Base-by-base conservation (phyloP, 1,140 invertebrate species). In the Anadara kagoshimensis region DNA sequence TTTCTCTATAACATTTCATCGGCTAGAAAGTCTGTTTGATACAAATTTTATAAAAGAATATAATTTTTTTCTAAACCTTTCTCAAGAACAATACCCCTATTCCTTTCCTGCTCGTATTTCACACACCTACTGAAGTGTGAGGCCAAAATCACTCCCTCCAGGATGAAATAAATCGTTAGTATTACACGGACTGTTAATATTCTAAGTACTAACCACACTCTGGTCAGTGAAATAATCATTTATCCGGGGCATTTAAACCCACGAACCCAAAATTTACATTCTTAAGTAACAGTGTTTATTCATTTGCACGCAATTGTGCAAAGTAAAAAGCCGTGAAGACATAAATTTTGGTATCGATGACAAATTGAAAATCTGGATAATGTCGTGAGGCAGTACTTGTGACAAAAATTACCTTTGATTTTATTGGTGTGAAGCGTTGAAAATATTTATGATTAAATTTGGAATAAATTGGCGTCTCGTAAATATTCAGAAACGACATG, bases 311-410 rank as follows among this genome's bases (percentile, higher is more conserved):
- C 29, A 36, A 36, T 7, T 61, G 51, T 59, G 54, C 43, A 45
- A 47, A 36, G 29, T 63, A 75, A 75, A 56, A 64, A 59, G 68
- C 61, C 73, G 73, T 75, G 51, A 70, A 75, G 63, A 67, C 73
- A 41, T 75, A 70, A 75, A 75, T 44, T 29, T 61, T 18, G 20
- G 56, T 51, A 51, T 75, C 65, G 73, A 65, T 75, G 73, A 75
- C 73, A 75, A 70, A 49, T 53, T 36, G 41, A 20, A 61, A 69
- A 53, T 62, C 58, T 53, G 44, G n/a, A 36, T 36, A 36, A 36
- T 36, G 29, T 36, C 29, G 29, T 36, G 7, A 36, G 29, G 29
- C 29, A 61, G 63, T 53, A 43, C 45, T 61, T 51, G 57, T 61
- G 54, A 62, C 45, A 61, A 59, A 53, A 53, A 44, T 69, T 61